These are phyloP conservation scores for Gila robusta DNA, from an alignment of 2,797 vertebrate species.

Conservation along the genomic window DNA sequence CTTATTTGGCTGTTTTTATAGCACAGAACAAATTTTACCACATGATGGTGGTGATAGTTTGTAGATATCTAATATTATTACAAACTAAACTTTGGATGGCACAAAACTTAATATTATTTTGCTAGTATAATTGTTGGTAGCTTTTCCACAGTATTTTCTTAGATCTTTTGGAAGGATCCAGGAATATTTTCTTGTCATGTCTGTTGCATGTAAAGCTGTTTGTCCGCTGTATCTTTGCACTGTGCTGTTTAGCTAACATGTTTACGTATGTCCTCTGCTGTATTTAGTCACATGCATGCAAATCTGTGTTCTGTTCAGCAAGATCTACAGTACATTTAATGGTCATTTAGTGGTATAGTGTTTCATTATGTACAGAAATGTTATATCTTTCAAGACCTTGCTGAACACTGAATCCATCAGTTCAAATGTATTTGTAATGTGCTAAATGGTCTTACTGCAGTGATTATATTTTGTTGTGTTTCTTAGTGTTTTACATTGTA, in stretches of 20 bases:
- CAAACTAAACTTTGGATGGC: not conserved
- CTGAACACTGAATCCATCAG: conserved; percentile 70
- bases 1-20: not conserved
- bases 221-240: conserved; percentile 26
- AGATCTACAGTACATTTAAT: conserved; percentile 64
- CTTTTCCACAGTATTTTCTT: not conserved
- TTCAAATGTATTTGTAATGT: conserved; percentile 52
- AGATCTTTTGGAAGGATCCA: conserved; percentile 15
- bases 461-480: conserved; percentile 44
- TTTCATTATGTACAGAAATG: not conserved
- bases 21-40: not conserved
- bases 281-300: conserved; percentile 70
- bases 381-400: conserved; percentile 70
- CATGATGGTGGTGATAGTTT: not conserved
- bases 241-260: conserved; percentile 39
- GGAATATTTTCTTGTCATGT: conserved; percentile 34
- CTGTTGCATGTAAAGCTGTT: conserved; percentile 57
- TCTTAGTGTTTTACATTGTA: conserved; percentile 16
- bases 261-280: conserved; percentile 61
- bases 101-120: not conserved
- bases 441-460: conserved; percentile 48
- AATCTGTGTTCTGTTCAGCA: conserved; percentile 73
- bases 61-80: not conserved
- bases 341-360: not conserved
- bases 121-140: not conserved